Evolutionary conservation across 1,140 invertebrate genomes (phyloP).

Genomic region (Colletes latitarsis): DNA sequence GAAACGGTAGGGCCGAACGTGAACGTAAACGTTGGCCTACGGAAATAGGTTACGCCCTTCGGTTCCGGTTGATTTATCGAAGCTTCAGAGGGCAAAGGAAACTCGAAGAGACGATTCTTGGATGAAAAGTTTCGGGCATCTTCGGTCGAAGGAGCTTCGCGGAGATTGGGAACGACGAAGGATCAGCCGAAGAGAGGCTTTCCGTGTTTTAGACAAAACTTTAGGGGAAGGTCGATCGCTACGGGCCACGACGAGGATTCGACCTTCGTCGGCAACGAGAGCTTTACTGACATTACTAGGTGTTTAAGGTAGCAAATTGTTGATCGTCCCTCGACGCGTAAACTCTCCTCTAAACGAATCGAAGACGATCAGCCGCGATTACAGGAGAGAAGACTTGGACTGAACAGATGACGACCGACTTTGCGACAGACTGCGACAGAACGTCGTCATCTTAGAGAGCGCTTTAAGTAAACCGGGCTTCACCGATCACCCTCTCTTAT

Average conservation of each 20-base stretch:
- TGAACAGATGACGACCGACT: conserved; percentile 41
- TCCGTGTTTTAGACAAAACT: conserved; percentile 44
- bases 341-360: neutral
- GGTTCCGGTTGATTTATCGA: conserved; percentile 17
- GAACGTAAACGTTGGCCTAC: neutral
- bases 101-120: conserved; percentile 8
- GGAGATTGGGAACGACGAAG: conserved; percentile 4
- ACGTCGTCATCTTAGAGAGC: neutral
- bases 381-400: conserved; percentile 50
- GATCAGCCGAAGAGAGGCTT: conserved; percentile 54
- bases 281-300: conserved; percentile 75
- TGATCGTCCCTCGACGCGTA: conserved; percentile 44
- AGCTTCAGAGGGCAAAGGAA: neutral
- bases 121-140: neutral
- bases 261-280: conserved; percentile 39
- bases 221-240: conserved; percentile 31
- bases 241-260: conserved; percentile 11
- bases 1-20: conserved; percentile 73
- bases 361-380: conserved; percentile 35
- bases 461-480: conserved; percentile 33
- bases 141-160: conserved; percentile 7
- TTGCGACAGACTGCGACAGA: neutral
- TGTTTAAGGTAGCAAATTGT: conserved; percentile 68
- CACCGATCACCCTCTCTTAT: neutral
- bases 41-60: conserved; percentile 3